Evolutionary conservation across 2,797 vertebrate species (phyloP).

Genomic region (Semotilus atromaculatus): DNA sequence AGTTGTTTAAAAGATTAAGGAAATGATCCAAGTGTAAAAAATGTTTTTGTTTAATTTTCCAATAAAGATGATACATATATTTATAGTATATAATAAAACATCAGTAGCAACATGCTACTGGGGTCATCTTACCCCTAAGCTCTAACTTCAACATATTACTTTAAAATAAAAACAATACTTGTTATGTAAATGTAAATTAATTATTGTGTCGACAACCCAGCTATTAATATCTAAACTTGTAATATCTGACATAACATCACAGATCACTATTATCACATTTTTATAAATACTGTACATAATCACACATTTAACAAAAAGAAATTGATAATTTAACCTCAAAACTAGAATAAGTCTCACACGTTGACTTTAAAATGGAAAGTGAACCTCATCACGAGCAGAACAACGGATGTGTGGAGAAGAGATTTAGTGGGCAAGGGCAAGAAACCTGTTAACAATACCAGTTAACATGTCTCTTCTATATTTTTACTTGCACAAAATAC

Average conservation of each 20-base stretch:
- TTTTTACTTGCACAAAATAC: conserved; percentile 28
- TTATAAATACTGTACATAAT: neutral
- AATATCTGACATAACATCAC: neutral
- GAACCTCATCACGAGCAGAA: neutral
- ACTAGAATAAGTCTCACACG: neutral
- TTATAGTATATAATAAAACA: too few species aligned
- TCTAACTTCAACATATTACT: neutral
- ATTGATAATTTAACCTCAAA: neutral
- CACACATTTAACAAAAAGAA: neutral
- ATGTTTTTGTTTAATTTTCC: too few species aligned
- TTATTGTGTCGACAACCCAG: neutral
- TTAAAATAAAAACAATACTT: neutral
- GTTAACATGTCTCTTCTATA: conserved; percentile 4
- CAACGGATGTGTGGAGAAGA: neutral
- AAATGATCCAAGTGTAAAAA: too few species aligned
- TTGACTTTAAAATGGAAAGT: neutral
- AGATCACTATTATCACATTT: neutral
- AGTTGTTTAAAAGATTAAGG: too few species aligned
- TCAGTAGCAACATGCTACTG: neutral
- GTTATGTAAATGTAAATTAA: neutral
- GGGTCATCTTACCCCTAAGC: neutral
- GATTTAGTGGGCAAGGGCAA: neutral
- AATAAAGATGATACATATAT: too few species aligned
- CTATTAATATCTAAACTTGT: neutral
- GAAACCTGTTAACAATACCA: neutral